phyloP scores from a whole-genome alignment of 2,797 vertebrate species.

The Malurus splendens region DNA sequence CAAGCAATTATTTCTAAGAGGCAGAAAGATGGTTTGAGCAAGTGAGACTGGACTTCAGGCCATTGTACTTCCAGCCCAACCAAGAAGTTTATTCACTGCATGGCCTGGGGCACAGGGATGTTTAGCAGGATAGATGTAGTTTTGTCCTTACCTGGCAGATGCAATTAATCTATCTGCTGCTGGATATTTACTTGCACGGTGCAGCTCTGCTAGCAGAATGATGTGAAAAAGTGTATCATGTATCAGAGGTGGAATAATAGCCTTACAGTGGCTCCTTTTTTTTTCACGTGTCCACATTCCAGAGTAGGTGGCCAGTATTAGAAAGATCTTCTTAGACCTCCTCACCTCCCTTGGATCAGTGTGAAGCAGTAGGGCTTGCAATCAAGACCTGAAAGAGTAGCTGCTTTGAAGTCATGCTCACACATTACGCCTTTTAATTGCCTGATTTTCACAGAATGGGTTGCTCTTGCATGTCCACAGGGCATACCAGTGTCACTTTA shows the following conservation, averaged over 20 bases:
- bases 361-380: neutral
- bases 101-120: neutral
- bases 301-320: neutral
- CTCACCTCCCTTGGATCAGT: neutral
- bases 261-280: neutral
- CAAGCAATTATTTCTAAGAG: neutral
- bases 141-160: neutral
- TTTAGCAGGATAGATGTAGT: neutral
- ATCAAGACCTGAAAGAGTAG: neutral
- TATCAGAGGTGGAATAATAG: neutral
- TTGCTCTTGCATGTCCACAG: conserved; percentile 22
- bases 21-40: neutral
- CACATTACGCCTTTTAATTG: conserved; percentile 28
- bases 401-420: conserved; percentile 8
- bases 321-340: neutral
- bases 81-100: neutral
- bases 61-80: neutral
- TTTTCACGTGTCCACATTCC: neutral
- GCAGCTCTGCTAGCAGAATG: neutral
- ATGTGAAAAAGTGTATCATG: neutral
- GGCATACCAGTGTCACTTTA: conserved; percentile 40
- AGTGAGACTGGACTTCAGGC: neutral
- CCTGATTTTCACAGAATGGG: conserved; percentile 4
- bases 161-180: neutral
- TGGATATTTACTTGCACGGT: conserved; percentile 2